Evolutionary conservation across 1,140 invertebrate genomes (phyloP), one percentile per base, ranked within the genome.

Genomic region (Lordiphosa mommai): DNA sequence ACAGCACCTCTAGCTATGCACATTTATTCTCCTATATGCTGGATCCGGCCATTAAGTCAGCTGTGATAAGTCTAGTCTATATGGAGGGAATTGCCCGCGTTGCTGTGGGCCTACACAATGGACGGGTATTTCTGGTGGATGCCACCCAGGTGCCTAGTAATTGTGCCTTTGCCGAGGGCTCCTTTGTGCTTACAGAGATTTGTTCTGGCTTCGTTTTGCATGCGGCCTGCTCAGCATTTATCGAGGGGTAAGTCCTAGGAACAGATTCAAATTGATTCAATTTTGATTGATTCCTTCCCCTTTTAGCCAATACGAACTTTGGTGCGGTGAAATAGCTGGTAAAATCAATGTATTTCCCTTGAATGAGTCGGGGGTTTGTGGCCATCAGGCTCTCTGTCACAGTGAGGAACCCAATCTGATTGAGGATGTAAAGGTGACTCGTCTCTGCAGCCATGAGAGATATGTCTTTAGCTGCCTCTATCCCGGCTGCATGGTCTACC

Each of bases 401-500:
- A 88, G 76, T 37, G 87, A 88, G 12, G 87, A 88, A 40, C 87
- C 84, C 13, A 87, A 87, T 60, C 47, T 71, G 4, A 87, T 87
- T 29, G 85, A 88, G 37, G 90, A 91, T 56, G 88, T 93, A 0
- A 91, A 93, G 71, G 94, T 94, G 5, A 88, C 92, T 16, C 90
- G 93, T 37, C 72, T 94, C 37, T 90, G 92, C n/a, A 89, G 92
- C 20, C 90, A 90, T 8, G 91, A 92, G 3, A 91, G 89, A 29
- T 91, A 91, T 53, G 92, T 97, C 4, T 94, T 95, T 88, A 95
- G 95, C 0, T 96, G 96, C 72, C 93, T 95, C 92, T 90, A 94
- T 89, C 89, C 91, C 67, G 95, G 95, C 12, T 95, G 94, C 88
- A 91, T 95, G 46, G 94, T 97, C 12, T 96, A 96, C 88, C 95